Evolutionary conservation across 2,888 invertebrate genomes (phyloP).

Genomic region (Invenusta paracnida): DNA sequence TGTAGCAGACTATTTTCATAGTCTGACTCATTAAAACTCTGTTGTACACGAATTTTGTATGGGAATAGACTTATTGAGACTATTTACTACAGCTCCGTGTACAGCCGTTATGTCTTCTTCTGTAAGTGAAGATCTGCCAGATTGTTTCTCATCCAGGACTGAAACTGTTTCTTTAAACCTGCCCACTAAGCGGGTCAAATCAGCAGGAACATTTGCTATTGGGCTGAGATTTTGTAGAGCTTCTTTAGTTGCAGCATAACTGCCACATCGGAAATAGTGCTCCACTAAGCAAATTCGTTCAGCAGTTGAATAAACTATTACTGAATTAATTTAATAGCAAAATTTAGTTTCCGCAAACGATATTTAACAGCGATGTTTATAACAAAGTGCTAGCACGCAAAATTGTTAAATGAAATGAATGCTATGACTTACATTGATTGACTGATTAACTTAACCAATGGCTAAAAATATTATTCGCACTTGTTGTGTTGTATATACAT

Average conservation of each 20-base stretch:
- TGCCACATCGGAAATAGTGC: slow-evolving; percentile 16
- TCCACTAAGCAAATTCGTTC: slow-evolving; percentile 1
- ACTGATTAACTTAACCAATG: no score
- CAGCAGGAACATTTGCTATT: not conserved
- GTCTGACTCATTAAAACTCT: not conserved
- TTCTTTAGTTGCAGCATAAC: slow-evolving; percentile 13
- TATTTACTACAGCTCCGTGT: not conserved
- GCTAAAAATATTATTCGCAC: no score
- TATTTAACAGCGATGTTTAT: no score
- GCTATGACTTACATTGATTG: no score
- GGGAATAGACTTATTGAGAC: not conserved
- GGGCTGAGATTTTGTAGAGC: slow-evolving; percentile 14
- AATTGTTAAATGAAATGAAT: no score
- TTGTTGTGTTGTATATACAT: no score
- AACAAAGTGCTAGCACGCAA: no score
- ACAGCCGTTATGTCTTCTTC: not conserved
- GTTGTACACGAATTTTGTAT: not conserved
- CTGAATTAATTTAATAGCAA: no score
- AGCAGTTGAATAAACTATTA: not conserved
- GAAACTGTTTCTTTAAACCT: slow-evolving; percentile 1
- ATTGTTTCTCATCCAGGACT: not conserved
- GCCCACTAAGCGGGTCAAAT: slow-evolving; percentile 20
- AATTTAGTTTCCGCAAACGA: no score
- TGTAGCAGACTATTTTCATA: not conserved
- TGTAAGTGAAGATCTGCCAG: not conserved